Evolutionary conservation across 2,888 invertebrate species (phyloP), one percentile per base, ranked within the genome.

Genomic region (Tipula vernalis): DNA sequence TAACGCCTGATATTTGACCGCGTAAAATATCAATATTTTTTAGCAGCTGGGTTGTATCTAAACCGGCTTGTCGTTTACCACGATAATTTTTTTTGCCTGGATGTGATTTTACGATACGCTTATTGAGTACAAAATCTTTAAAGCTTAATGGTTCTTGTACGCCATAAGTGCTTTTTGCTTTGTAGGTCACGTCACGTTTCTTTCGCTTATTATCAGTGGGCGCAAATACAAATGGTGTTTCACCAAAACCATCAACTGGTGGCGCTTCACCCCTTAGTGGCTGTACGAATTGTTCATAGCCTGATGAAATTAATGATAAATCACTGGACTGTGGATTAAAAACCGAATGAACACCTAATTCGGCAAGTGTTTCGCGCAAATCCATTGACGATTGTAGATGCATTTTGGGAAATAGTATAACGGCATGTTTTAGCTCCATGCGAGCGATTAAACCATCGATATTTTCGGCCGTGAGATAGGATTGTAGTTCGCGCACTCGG

Each of bases 271-370:
- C 28, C 12, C 28, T 28, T 71, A 3, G 3, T 15, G 84, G 3
- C 15, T 12, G 39, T 3, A 84, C 39, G 92, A 93, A 85, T 92
- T 94, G 87, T 94, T 93, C 1, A 97, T 91, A 88, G 0, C 94
- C 92, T 89, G 91, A 90, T 0, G 94, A 93, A 12, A 96, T 92
- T 6, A 95, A 90, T 0, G 95, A 95, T 86, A 97, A 93, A 91
- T 96, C 94, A 94, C 94, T 97, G 95, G 90, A 95, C 95, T 0
- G 96, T 96, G 44, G 94, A 92, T 0, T 95, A 0, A 97, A 97
- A 87, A 97, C 91, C 0, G 94, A 92, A 1, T 90, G 89, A 0
- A 96, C 89, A 0, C 95, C 95, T 87, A 96, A 89, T 2, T 90
- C 89, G 88, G 93, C 90, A 3, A 96, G 90, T 0, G 93, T 89